Evolutionary conservation across 1,140 invertebrate genomes (phyloP).

Genomic region (Atta cephalotes): DNA sequence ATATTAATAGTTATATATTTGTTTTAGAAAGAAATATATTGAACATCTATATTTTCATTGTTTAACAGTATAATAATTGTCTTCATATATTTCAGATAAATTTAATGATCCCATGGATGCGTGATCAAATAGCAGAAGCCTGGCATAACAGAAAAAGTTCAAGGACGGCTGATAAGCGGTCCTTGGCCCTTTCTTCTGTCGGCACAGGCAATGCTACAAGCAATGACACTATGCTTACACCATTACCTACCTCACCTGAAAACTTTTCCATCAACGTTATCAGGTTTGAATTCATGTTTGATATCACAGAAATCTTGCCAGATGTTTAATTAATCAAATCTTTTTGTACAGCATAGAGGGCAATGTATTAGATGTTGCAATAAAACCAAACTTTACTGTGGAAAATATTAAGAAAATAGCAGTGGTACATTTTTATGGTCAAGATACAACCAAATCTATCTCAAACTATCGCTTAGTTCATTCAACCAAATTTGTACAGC

Average conservation of each 20-base stretch:
- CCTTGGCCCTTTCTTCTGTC: slow-evolving; percentile 76
- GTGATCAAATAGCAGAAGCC: slow-evolving; percentile 81
- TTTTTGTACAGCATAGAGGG: slow-evolving; percentile 80
- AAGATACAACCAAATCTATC: slow-evolving; percentile 75
- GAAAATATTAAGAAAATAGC: slow-evolving; percentile 83
- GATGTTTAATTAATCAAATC: slow-evolving; percentile 37
- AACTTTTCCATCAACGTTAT: slow-evolving; percentile 82
- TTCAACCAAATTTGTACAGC: slow-evolving; percentile 76
- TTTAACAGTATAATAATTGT: background rate
- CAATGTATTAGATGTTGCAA: slow-evolving; percentile 76
- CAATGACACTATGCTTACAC: slow-evolving; percentile 72
- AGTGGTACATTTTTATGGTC: slow-evolving; percentile 83
- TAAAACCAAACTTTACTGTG: slow-evolving; percentile 81
- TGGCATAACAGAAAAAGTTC: slow-evolving; percentile 83
- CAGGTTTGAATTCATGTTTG: slow-evolving; percentile 73
- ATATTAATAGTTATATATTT: background rate
- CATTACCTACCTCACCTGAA: slow-evolving; percentile 73
- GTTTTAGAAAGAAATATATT: background rate
- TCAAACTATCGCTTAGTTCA: slow-evolving; percentile 82
- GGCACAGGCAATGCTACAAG: slow-evolving; percentile 73
- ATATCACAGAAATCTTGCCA: background rate
- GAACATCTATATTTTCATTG: background rate
- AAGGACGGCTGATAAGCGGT: slow-evolving; percentile 76
- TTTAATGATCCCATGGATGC: slow-evolving; percentile 85
- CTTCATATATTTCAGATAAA: slow-evolving; percentile 58